A percentile compares a stretch with the other conserved stretches of the same genome.
phyloP scores from a whole-genome alignment of 2,113 vertebrate genomes.

The Ardeotis arabs region DNA sequence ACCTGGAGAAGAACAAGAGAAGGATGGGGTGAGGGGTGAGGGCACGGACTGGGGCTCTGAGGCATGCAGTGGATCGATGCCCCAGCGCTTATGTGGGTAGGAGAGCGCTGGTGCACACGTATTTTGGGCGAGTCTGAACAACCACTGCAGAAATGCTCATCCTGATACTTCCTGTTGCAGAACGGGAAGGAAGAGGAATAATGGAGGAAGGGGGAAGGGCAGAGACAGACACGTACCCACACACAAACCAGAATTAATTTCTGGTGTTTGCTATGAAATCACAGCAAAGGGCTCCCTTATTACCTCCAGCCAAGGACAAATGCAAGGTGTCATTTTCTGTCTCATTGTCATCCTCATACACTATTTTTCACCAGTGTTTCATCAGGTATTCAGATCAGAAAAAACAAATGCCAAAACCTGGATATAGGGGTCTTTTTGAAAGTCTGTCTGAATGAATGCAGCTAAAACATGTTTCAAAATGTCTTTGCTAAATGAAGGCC shows the following conservation, averaged over 20 bases:
- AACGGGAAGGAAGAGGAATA: neutral
- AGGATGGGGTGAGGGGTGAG: neutral
- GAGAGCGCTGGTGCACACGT: fast-evolving
- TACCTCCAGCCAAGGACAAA: neutral
- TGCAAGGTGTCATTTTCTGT: neutral
- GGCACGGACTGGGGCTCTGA: neutral
- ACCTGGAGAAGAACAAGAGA: neutral
- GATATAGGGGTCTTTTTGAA: neutral
- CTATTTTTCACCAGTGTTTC: neutral
- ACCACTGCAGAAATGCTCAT: neutral
- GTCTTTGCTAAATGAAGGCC: neutral
- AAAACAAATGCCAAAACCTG: neutral
- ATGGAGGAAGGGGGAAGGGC: neutral
- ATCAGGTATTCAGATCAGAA: neutral
- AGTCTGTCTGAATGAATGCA: neutral
- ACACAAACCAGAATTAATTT: neutral
- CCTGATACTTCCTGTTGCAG: neutral
- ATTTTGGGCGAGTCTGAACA: neutral
- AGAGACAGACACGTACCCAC: neutral
- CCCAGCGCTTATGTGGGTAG: neutral
- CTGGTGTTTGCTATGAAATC: neutral
- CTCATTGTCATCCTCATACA: neutral
- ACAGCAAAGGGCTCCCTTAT: neutral
- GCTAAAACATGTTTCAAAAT: neutral
- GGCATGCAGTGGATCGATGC: fast-evolving